Evolutionary conservation across 2,797 vertebrate species (phyloP).

Genomic region (Girardinus metallicus): DNA sequence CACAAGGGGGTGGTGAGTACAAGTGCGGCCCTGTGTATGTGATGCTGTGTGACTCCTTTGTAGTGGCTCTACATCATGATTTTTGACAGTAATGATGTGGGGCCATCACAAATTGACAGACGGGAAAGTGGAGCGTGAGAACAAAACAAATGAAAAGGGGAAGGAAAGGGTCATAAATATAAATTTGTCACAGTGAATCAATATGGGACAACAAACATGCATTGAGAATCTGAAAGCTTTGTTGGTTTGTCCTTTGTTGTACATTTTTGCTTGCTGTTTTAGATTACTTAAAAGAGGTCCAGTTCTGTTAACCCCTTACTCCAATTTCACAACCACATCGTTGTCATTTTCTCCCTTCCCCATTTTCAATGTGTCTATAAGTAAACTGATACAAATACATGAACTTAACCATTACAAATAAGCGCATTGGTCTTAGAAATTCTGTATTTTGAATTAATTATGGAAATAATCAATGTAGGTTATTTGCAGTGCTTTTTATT

Average conservation of each 20-base stretch:
- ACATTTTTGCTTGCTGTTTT: neutral
- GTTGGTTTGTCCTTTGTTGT: neutral
- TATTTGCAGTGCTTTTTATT: neutral
- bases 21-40: conserved; percentile 29
- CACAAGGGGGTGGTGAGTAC: conserved; percentile 54
- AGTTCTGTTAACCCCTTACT: too few relatives aligned
- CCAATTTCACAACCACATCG: too few relatives aligned
- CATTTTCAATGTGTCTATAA: too few relatives aligned
- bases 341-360: too few relatives aligned
- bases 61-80: conserved; percentile 47
- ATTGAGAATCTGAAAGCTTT: conserved; percentile 7
- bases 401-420: too few relatives aligned
- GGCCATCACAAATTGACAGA: conserved; percentile 66
- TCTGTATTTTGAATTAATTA: too few relatives aligned
- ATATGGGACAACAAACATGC: conserved; percentile 29
- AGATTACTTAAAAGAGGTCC: too few relatives aligned
- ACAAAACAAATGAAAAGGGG: conserved; percentile 38
- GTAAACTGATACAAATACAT: too few relatives aligned
- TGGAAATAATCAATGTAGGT: too few relatives aligned
- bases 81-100: conserved; percentile 71
- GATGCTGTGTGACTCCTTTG: conserved; percentile 53
- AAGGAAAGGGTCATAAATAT: conserved; percentile 30
- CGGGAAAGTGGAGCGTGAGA: conserved; percentile 43
- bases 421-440: too few relatives aligned
- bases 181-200: conserved; percentile 21